Evolutionary conservation across 2,888 invertebrate genomes (phyloP), one percentile per base, ranked within the genome.

Genomic region (Cephus nigrinus): DNA sequence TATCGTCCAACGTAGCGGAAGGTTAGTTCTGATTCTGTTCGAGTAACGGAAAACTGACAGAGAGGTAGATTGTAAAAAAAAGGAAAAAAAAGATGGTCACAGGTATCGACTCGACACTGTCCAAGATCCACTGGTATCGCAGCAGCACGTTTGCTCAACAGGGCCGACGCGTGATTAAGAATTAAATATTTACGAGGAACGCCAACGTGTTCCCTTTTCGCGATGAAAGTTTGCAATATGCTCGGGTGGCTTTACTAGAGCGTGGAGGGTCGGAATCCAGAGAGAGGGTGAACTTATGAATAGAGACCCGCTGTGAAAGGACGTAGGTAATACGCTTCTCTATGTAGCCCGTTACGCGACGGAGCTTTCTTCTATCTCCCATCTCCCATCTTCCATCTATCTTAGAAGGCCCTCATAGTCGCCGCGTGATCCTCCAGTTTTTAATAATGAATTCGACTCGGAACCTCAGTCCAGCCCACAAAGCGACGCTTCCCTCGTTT

Each of bases 161-260:
- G 55, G 23, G 1, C 2, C 34, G 74, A 23, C 30, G 68, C 76
- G 78, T 76, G 73, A 78, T 78, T 78, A 78, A 69, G 76, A 76
- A 73, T 78, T 76, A 72, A 78, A 78, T 78, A 78, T 78, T 78
- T 73, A 78, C 75, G 72, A 35, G 73, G 12, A 35, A n/a, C n/a
- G 15, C 15, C 15, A 31, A 77, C 40, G 31, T 34, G 77, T 35
- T 69, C 34, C 55, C 40, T 55, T 75, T 77, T 75, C 33, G 12
- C n/a, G 75, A 75, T 35, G 35, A 74, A 74, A 35, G 33, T 71
- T 71, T 12, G 71, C 71, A 71, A 74, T 35, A 74, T 35, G 74
- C 74, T 33, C 36, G 74, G 11, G 9, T 74, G 74, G 69, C 69
- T 77, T 74, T 31, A 1, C 69, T 12, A 15, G 30, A 69, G 36